These are phyloP conservation scores for Seira ritae DNA, from an alignment of 2,888 invertebrate genomes.

Conservation along the genomic window DNA sequence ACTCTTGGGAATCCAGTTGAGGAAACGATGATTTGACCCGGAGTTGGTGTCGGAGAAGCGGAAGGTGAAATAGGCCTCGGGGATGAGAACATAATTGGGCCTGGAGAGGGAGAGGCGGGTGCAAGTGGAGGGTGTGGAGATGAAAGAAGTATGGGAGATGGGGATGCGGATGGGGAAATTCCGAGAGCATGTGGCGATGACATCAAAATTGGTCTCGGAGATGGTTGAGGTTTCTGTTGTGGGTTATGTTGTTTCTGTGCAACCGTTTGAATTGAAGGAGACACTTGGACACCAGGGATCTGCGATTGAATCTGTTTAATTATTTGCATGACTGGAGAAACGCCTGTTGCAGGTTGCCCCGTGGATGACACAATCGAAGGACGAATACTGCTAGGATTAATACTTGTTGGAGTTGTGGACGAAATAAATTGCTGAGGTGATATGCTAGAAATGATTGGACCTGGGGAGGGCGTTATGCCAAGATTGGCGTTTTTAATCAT, in stretches of 20 bases:
- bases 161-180: constrained; percentile 1
- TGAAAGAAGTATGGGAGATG: constrained; percentile 15
- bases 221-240: constrained; percentile 25
- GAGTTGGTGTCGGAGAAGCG: constrained; percentile 28
- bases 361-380: constrained; percentile 27
- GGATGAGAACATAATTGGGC: constrained; percentile 12
- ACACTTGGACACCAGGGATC: constrained; percentile 44
- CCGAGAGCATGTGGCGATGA: constrained; percentile 25
- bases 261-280: constrained; percentile 39
- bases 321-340: constrained; percentile 54
- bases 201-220: neutral
- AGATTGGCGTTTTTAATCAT: constrained; percentile 50
- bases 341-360: neutral
- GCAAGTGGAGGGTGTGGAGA: constrained; percentile 37
- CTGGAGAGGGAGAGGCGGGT: constrained; percentile 13
- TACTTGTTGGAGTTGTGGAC: constrained; percentile 30
- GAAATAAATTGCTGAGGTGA: constrained; percentile 35
- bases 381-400: constrained; percentile 32
- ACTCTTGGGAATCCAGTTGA: constrained; percentile 48
- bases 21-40: constrained; percentile 41
- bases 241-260: constrained; percentile 33
- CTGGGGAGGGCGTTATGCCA: constrained; percentile 32
- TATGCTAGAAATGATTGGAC: constrained; percentile 37
- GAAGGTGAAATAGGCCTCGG: constrained; percentile 1
- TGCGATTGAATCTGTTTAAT: constrained; percentile 50